Base-by-base conservation (phyloP, 2,888 invertebrate genomes). In the Venusia cambrica region DNA sequence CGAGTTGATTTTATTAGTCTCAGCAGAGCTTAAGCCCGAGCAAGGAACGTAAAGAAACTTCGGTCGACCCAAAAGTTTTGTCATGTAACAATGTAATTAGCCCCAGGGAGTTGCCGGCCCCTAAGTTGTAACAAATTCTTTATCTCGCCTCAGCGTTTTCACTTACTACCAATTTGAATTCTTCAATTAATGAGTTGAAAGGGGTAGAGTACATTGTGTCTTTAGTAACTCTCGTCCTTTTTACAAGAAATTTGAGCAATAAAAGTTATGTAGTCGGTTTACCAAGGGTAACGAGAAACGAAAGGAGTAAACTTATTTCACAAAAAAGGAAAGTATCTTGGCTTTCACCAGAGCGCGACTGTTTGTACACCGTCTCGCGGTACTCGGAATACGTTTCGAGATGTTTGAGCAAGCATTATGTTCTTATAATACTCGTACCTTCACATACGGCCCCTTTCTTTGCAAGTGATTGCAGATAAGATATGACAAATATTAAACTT, bases 51-150 rank as follows among this genome's bases (percentile, higher is more conserved):
- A 71, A 79, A 77, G 74, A 77, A 83, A 80, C 72, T 79, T 74
- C 50, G 52, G 57, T 60, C 70, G 72, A 76, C 78, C 77, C 80
- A 71, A 81, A 81, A 81, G 70, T 83, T 81, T 79, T 73, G 75
- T 76, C 76, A 75, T 76, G 77, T 78, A 73, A 80, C 84, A 79
- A 79, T 73, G 81, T 83, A 81, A 84, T 81, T 83, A 83, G 78
- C 77, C 74, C 72, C 63, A 54, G 66, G 74, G 77, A 73, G 70
- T 65, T 63, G 60, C 60, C 57, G 60, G 59, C 61, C 65, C 59
- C 60, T 62, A 69, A 74, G 72, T 75, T 70, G 68, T 66, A 66
- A 70, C 72, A 75, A 79, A 77, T 77, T 77, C 77, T 78, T 79
- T 79, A 76, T 77, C 76, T 71, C 71, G 70, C 69, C 71, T 67